Base-by-base conservation (phyloP, 1,140 invertebrate species). In the Hormaphis cornu region DNA sequence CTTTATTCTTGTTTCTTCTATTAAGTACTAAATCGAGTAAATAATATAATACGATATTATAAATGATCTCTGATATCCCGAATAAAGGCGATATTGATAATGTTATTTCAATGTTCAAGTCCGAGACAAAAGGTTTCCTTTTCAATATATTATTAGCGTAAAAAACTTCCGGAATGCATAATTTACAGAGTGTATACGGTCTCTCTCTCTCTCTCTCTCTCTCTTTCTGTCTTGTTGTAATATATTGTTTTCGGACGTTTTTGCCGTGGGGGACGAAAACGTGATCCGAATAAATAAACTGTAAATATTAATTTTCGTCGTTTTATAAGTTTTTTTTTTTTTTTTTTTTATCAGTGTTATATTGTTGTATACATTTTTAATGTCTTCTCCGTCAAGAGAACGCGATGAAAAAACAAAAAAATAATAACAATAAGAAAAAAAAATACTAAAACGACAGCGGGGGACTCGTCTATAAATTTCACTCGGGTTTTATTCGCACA, bases 171-270 rank as follows among this genome's bases (percentile, higher is more conserved):
- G 61, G 44, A 50, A 50, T 33, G 61, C 44, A 66, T 50, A 50
- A 48, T 48, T 18, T 63, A 63, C 24, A 20, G 2, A 40, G 40
- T 44, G n/a, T n/a, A n/a, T n/a, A 22, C 61, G 42, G 44, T 16
- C 58, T 63, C n/a, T 24, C n/a, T n/a, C n/a, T n/a, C n/a, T n/a
- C n/a, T n/a, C n/a, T n/a, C n/a, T n/a, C n/a, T n/a, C n/a, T n/a
- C n/a, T n/a, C n/a, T n/a, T n/a, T n/a, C n/a, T n/a, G n/a, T n/a
- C n/a, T n/a, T n/a, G n/a, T n/a, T 28, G 28, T 66, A 66, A 66
- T 66, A 66, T 66, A 66, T 66, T 48, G 61, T 66, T 66, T 66
- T 66, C 61, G 44, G 61, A 66, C 61, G 61, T 66, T 66, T 66
- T 66, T 48, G 59, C 26, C 44, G 44, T 35, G 42, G 28, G 44